Percentiles rank a stretch among this genome's conserved stretches.
Conservation (phyloP, 1,140 invertebrate genomes). For the Brachystomella parvula region DNA sequence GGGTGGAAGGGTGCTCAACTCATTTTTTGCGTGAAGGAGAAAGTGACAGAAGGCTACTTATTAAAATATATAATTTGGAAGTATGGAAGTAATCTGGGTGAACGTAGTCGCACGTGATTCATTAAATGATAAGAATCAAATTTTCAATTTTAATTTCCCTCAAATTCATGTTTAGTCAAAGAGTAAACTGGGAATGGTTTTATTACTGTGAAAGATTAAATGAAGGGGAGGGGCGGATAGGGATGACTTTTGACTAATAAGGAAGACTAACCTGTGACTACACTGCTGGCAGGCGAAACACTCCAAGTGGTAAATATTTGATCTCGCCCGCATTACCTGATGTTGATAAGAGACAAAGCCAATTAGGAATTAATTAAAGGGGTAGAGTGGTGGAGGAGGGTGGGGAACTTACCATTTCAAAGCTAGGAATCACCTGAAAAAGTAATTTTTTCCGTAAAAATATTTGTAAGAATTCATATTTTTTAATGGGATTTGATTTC, state of each 20-base stretch:
- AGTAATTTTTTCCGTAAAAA: too few species aligned
- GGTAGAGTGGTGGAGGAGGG: neutral
- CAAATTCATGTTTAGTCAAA: slow-evolving; percentile 28
- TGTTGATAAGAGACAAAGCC: neutral
- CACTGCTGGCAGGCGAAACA: slow-evolving; percentile 95
- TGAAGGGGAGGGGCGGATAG: neutral
- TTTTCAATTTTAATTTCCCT: slow-evolving; percentile 40
- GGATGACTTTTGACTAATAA: neutral
- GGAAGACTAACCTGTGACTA: slow-evolving; percentile 71
- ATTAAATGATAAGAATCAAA: slow-evolving; percentile 40
- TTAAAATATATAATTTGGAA: neutral
- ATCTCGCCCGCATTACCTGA: slow-evolving; percentile 76
- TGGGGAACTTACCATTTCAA: slow-evolving; percentile 71
- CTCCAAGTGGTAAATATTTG: slow-evolving; percentile 90
- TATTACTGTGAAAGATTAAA: neutral
- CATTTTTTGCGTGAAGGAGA: neutral
- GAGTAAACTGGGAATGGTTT: neutral
- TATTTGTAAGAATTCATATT: too few species aligned
- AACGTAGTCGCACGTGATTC: slow-evolving; percentile 34
- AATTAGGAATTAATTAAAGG: neutral
- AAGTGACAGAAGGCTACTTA: slow-evolving; percentile 1
- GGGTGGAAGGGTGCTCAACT: neutral
- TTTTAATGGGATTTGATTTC: slow-evolving; percentile 49
- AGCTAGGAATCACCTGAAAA: slow-evolving; percentile 76
- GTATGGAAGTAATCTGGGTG: neutral